These are phyloP conservation scores for Caenorhabditis zanzibari DNA, from an alignment of 2,888 invertebrate genomes.

Conservation along the genomic window DNA sequence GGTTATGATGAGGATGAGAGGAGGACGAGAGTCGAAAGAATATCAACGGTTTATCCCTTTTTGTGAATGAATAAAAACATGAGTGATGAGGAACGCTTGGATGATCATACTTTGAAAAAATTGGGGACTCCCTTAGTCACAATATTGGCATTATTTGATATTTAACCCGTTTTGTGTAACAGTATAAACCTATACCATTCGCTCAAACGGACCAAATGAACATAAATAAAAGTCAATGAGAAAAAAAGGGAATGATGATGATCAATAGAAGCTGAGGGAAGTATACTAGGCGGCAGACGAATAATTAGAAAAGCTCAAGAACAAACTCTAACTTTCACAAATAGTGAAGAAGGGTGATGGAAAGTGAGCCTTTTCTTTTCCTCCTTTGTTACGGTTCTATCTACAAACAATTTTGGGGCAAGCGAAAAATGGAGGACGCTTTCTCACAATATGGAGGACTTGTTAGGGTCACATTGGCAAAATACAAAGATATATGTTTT, in stretches of 20 bases:
- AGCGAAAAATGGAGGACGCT: neutral
- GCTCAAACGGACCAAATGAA: too few species aligned
- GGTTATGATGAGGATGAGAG: neutral
- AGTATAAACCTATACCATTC: too few species aligned
- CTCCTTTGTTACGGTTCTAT: slow-evolving; percentile 17
- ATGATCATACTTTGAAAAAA: neutral
- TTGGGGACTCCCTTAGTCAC: too few species aligned
- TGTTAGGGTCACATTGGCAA: neutral
- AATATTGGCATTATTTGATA: too few species aligned
- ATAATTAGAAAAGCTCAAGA: slow-evolving; percentile 61
- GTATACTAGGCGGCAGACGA: slow-evolving; percentile 10
- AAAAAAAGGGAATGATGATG: neutral
- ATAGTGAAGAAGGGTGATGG: neutral
- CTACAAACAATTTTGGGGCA: slow-evolving; percentile 13
- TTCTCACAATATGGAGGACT: neutral
- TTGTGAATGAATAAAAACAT: slow-evolving; percentile 23
- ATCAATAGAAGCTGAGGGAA: slow-evolving; percentile 10
- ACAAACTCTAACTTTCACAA: slow-evolving; percentile 57
- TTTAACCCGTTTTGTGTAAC: too few species aligned
- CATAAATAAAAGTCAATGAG: too few species aligned
- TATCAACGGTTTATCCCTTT: slow-evolving; percentile 28
- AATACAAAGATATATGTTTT: too few species aligned
- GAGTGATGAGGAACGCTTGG: slow-evolving; percentile 14
- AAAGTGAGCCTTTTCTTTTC: neutral
- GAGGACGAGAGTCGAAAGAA: neutral